Percentiles rank a stretch among this genome's conserved stretches.
phyloP scores from a whole-genome alignment of 2,888 invertebrate genomes.

The Yponomeuta plumbellus region DNA sequence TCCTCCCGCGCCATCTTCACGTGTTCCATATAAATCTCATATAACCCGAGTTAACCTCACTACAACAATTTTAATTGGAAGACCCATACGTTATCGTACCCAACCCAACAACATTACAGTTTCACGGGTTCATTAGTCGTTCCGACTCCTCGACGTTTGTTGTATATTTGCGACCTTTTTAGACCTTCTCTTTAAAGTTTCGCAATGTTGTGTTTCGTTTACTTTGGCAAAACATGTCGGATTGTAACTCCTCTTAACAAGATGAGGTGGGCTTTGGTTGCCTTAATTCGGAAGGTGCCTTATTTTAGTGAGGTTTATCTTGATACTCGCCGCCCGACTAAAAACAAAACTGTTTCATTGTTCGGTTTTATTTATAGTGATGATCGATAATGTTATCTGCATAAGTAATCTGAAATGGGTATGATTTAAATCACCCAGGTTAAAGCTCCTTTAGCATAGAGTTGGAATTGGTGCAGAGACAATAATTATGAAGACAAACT shows the following conservation, averaged over 20 bases:
- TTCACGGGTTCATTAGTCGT: constrained; percentile 62
- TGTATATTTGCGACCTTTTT: constrained; percentile 48
- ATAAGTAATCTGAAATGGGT: neutral
- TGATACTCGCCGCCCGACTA: neutral
- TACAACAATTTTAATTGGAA: constrained; percentile 11
- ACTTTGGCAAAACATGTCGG: constrained; percentile 12
- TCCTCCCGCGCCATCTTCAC: constrained; percentile 4
- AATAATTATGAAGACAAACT: constrained; percentile 26
- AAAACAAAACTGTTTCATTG: neutral
- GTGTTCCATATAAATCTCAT: constrained; percentile 9
- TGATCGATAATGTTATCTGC: constrained; percentile 1
- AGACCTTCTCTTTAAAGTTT: constrained; percentile 35
- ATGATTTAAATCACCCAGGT: constrained; percentile 9
- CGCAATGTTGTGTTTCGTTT: constrained; percentile 11
- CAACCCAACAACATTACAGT: constrained; percentile 27
- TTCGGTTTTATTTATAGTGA: neutral
- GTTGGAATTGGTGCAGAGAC: constrained; percentile 9
- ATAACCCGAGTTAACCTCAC: neutral
- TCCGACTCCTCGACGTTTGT: constrained; percentile 56
- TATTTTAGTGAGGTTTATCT: constrained; percentile 18
- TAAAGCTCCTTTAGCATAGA: constrained; percentile 14
- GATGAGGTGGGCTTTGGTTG: constrained; percentile 4
- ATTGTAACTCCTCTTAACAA: constrained; percentile 14
- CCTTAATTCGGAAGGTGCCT: constrained; percentile 12
- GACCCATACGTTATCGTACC: constrained; percentile 10